Conservation (phyloP, 1,140 invertebrate species). For the Cotesia typhae region DNA sequence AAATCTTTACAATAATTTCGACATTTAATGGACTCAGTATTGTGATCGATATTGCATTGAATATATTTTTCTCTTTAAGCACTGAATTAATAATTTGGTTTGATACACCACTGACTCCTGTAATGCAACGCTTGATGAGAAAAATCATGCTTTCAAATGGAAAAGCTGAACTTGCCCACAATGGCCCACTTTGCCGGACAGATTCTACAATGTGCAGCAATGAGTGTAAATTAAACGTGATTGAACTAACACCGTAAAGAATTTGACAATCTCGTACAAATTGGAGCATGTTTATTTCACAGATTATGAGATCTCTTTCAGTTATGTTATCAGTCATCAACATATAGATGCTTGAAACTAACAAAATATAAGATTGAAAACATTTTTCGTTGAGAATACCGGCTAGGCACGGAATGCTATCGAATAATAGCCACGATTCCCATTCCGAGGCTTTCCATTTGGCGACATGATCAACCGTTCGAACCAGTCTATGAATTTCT, state of each 20-base stretch:
- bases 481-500: slow-evolving; percentile 35
- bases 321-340: slow-evolving; percentile 33
- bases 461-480: slow-evolving; percentile 7
- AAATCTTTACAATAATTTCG: slow-evolving; percentile 26
- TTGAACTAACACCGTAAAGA: slow-evolving; percentile 28
- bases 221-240: slow-evolving; percentile 16
- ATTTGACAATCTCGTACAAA: slow-evolving; percentile 41
- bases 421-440: slow-evolving; percentile 43
- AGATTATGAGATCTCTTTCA: slow-evolving; percentile 32
- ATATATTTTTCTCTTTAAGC: background rate
- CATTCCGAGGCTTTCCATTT: slow-evolving; percentile 30
- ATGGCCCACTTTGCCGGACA: slow-evolving; percentile 15
- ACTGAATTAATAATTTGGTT: slow-evolving; percentile 10
- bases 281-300: slow-evolving; percentile 36
- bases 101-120: slow-evolving; percentile 1
- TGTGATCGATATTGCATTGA: background rate
- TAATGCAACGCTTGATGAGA: background rate
- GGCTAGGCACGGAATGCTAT: slow-evolving; percentile 40
- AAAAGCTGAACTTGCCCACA: slow-evolving; percentile 5
- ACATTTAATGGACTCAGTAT: slow-evolving; percentile 12
- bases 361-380: slow-evolving; percentile 37
- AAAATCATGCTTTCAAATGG: slow-evolving; percentile 13
- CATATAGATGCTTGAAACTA: slow-evolving; percentile 38
- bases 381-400: slow-evolving; percentile 35
- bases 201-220: slow-evolving; percentile 14